Percentiles rank a stretch among this genome's conserved stretches.
Conservation (phyloP, 2,888 invertebrate species). For the Charanyca ferruginea region DNA sequence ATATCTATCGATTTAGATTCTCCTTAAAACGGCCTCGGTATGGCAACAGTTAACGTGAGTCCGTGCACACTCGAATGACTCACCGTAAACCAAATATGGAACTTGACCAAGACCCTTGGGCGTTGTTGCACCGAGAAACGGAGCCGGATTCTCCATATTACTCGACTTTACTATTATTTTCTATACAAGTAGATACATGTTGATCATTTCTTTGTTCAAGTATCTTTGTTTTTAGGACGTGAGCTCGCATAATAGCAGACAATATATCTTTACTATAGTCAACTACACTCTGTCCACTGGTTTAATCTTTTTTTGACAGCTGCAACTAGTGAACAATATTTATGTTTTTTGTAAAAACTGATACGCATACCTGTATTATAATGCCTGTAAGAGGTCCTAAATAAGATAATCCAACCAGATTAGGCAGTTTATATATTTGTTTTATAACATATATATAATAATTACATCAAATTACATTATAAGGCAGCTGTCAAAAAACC, state of each 20-base stretch:
- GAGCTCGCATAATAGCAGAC: slow-evolving; percentile 15
- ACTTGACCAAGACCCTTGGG: slow-evolving; percentile 71
- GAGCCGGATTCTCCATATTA: slow-evolving; percentile 69
- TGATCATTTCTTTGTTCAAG: slow-evolving; percentile 46
- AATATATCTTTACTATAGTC: slow-evolving; percentile 7
- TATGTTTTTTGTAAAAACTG: too few species aligned
- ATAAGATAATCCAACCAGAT: too few species aligned
- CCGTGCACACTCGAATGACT: slow-evolving; percentile 74
- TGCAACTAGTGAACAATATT: too few species aligned
- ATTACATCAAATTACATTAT: too few species aligned
- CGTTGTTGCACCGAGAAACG: slow-evolving; percentile 67
- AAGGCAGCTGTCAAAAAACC: too few species aligned
- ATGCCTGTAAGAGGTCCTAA: too few species aligned
- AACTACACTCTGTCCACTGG: too few species aligned
- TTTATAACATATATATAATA: too few species aligned
- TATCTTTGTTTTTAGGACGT: slow-evolving; percentile 28
- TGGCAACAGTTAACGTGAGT: slow-evolving; percentile 68
- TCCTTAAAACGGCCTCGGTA: slow-evolving; percentile 72
- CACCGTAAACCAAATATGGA: slow-evolving; percentile 80
- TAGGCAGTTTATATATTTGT: too few species aligned
- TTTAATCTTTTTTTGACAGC: too few species aligned
- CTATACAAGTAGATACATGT: slow-evolving; percentile 41
- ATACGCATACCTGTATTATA: too few species aligned
- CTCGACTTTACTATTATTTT: slow-evolving; percentile 54
- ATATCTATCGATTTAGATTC: slow-evolving; percentile 66